A percentile compares a stretch with the other conserved stretches of the same genome.
phyloP scores from a whole-genome alignment of 2,888 invertebrate genomes.

The Volucella inflata region DNA sequence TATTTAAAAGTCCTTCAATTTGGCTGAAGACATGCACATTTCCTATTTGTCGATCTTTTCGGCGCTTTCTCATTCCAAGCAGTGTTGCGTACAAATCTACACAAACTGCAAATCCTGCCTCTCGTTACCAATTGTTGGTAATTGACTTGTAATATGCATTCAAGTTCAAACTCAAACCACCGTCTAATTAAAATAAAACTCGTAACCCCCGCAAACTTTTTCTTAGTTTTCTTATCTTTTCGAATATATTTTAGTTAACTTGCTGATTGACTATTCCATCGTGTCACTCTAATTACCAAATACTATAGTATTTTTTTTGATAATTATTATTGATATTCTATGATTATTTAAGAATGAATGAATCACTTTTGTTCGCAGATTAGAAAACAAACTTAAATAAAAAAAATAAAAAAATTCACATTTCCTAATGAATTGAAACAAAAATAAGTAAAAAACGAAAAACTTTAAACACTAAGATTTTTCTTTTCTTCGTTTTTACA shows the following conservation, averaged over 20 bases:
- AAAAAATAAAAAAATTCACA: not conserved
- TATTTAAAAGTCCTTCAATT: not conserved
- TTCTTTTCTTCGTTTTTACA: not conserved
- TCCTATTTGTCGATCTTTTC: slow-evolving; percentile 14
- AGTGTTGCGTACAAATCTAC: slow-evolving; percentile 3
- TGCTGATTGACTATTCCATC: not conserved
- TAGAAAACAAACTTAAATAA: slow-evolving; percentile 3
- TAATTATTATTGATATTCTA: slow-evolving; percentile 9
- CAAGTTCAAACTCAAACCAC: slow-evolving; percentile 1
- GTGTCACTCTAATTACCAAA: slow-evolving; percentile 31
- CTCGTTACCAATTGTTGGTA: slow-evolving; percentile 6
- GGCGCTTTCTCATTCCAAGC: slow-evolving; percentile 53
- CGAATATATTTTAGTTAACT: slow-evolving; percentile 6
- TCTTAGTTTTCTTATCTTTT: slow-evolving; percentile 12
- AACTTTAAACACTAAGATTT: not conserved
- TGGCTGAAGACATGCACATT: slow-evolving; percentile 4
- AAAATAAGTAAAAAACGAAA: not conserved
- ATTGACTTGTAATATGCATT: slow-evolving; percentile 8
- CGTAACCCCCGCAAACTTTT: not conserved
- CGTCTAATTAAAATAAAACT: not conserved
- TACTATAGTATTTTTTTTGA: not conserved
- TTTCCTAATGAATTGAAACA: not conserved
- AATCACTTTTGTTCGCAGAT: slow-evolving; percentile 44
- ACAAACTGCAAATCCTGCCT: slow-evolving; percentile 1
- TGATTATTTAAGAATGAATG: slow-evolving; percentile 26